These are phyloP conservation scores for Rhynchophorus ferrugineus DNA, from an alignment of 1,140 invertebrate species.

Conservation along the genomic window DNA sequence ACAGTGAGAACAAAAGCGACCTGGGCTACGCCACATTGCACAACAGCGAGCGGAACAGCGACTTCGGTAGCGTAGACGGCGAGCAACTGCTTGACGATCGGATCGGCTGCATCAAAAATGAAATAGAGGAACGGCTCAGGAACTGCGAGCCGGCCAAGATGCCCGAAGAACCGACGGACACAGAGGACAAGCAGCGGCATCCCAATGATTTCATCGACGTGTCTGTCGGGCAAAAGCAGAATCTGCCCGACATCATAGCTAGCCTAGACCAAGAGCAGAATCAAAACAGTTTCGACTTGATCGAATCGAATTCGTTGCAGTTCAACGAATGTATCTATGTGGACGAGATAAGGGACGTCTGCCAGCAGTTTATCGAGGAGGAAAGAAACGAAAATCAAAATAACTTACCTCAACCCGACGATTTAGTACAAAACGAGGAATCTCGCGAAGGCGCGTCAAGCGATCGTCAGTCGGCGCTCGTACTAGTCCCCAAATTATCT, in stretches of 20 bases:
- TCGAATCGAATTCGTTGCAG: constrained; percentile 5
- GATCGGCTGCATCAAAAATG: constrained; percentile 4
- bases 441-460: background rate
- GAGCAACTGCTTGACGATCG: constrained; percentile 18
- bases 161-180: background rate
- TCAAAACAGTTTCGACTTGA: constrained; percentile 11
- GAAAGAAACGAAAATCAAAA: background rate
- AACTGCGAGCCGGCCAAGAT: constrained; percentile 8
- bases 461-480: no score
- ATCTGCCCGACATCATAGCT: constrained; percentile 16
- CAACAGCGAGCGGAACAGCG: constrained; percentile 17
- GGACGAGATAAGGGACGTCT: background rate
- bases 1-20: constrained; percentile 19
- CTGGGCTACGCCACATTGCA: constrained; percentile 16
- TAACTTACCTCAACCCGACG: background rate
- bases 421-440: background rate
- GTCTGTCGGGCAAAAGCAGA: background rate
- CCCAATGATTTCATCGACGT: background rate
- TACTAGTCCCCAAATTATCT: constrained; percentile 20
- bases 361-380: constrained; percentile 1
- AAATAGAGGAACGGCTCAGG: constrained; percentile 11
- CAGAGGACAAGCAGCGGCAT: background rate
- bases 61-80: constrained; percentile 17
- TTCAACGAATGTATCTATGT: background rate
- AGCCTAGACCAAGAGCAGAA: constrained; percentile 10